phyloP scores from a whole-genome alignment of 1,140 invertebrate species.

The Heliconius congener region DNA sequence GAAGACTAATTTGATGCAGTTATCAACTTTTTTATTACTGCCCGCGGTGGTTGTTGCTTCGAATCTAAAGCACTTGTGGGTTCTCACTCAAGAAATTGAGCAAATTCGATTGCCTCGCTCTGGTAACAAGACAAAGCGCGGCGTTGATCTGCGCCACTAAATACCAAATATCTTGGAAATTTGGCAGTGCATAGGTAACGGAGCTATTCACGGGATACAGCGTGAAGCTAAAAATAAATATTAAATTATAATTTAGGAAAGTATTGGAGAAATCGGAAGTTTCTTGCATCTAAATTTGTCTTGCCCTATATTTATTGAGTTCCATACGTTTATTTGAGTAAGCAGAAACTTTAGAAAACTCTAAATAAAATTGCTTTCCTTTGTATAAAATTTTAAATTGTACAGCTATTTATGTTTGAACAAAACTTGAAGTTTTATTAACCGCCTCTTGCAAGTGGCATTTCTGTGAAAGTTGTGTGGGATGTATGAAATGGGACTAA shows the following conservation, averaged over 20 bases:
- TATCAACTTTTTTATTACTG: too few species aligned
- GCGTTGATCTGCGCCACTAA: too few species aligned
- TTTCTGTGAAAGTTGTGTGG: not conserved
- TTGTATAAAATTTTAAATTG: not conserved
- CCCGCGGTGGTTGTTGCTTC: too few species aligned
- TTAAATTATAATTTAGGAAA: not conserved
- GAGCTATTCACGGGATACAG: not conserved
- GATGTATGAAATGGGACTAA: not conserved
- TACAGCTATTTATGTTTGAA: not conserved
- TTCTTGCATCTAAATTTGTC: not conserved
- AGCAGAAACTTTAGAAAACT: not conserved
- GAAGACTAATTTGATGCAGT: too few species aligned
- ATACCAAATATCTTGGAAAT: too few species aligned
- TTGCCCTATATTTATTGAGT: not conserved
- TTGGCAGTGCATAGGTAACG: not conserved
- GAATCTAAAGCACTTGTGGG: too few species aligned
- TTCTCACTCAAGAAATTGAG: too few species aligned
- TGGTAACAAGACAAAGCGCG: too few species aligned
- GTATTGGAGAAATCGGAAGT: not conserved
- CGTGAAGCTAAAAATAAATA: not conserved
- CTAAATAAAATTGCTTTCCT: conserved; percentile 1
- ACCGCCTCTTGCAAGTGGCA: not conserved
- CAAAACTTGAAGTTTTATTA: not conserved
- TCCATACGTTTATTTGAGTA: not conserved
- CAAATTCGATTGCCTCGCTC: too few species aligned